A percentile compares a stretch with the other conserved stretches of the same genome.
Evolutionary conservation across 2,113 vertebrate species (phyloP).

Genomic region (Chaetodon auriga): DNA sequence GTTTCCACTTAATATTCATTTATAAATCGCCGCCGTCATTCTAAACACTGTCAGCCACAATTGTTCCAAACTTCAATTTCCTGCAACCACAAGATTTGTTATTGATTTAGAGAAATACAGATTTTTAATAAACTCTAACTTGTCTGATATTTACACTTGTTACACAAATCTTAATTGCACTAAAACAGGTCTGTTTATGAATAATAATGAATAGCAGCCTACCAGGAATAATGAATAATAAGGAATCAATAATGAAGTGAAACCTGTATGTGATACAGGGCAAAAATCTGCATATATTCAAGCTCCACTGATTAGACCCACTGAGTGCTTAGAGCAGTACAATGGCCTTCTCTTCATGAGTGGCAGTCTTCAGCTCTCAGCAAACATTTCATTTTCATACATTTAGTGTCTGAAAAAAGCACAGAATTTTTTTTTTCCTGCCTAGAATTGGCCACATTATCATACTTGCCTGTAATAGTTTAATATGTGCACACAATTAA

Average conservation of each 20-base stretch:
- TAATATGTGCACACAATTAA: neutral
- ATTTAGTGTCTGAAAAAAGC: neutral
- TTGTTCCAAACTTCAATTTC: neutral
- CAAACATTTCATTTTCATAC: neutral
- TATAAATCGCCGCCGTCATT: neutral
- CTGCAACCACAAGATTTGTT: neutral
- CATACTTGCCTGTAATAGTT: neutral
- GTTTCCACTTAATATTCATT: no score
- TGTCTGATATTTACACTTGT: neutral
- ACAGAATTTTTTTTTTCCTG: neutral
- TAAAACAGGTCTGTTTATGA: neutral
- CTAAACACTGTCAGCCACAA: neutral
- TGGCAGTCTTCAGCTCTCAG: neutral
- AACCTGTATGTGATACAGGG: neutral
- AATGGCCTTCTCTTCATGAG: neutral
- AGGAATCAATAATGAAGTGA: neutral
- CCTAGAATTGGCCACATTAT: neutral
- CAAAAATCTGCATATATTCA: neutral
- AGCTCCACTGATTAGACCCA: neutral
- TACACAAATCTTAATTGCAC: neutral
- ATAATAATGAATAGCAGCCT: neutral
- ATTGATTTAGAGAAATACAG: no score
- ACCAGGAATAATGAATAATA: no score
- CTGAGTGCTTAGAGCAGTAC: neutral
- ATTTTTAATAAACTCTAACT: neutral